These are phyloP conservation scores for Pseudotriccus pelzelni DNA, from an alignment of 2,797 vertebrate genomes.

Conservation along the genomic window DNA sequence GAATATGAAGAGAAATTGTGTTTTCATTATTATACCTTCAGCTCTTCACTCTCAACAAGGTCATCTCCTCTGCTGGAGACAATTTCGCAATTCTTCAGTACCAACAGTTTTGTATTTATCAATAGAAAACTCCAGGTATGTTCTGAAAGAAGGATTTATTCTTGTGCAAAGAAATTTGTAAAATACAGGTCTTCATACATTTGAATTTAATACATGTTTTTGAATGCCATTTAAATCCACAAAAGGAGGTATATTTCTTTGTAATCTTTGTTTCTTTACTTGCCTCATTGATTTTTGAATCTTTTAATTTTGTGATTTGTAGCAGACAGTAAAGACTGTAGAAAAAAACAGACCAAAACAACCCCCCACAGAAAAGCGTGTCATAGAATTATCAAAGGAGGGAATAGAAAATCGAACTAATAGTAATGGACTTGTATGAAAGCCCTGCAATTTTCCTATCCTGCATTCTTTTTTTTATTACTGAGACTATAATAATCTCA, in stretches of 20 bases:
- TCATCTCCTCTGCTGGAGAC: neutral
- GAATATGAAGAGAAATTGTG: neutral
- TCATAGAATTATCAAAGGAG: neutral
- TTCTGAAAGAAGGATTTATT: neutral
- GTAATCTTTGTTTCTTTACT: neutral
- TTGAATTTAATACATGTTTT: neutral
- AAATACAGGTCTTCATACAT: neutral
- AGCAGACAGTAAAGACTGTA: neutral
- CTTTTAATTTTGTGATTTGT: neutral
- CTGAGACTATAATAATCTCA: neutral
- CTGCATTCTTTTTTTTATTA: neutral
- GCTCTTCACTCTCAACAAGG: neutral
- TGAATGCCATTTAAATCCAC: neutral
- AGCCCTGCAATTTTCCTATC: neutral
- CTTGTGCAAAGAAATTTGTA: neutral
- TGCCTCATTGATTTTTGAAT: neutral
- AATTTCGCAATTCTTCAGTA: neutral
- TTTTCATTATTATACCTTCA: neutral
- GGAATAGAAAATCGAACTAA: neutral
- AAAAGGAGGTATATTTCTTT: neutral
- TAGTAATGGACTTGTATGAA: neutral
- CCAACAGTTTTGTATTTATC: neutral
- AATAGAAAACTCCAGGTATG: neutral
- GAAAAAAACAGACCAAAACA: fast-evolving
- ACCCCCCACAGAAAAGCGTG: fast-evolving